Evolutionary conservation across 2,113 vertebrate genomes (phyloP).

Genomic region (Emydocephalus ijimae): DNA sequence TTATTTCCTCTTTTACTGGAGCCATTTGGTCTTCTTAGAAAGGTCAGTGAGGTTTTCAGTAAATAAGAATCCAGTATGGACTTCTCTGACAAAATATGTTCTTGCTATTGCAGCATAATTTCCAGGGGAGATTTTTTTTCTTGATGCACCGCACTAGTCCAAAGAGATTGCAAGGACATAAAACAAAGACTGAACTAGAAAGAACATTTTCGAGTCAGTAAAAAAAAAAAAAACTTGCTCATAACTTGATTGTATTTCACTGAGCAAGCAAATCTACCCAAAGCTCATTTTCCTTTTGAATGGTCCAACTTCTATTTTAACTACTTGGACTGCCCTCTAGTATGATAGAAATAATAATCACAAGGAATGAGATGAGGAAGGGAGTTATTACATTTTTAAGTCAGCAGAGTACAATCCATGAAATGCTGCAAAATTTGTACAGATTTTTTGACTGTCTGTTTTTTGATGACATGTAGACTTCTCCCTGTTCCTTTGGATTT

Average conservation of each 20-base stretch:
- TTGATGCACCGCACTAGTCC: background rate
- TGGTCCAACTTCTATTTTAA: conserved; percentile 34
- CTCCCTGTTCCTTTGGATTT: conserved; percentile 4
- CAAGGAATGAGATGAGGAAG: conserved; percentile 21
- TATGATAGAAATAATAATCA: conserved; percentile 19
- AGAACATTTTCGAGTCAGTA: conserved; percentile 36
- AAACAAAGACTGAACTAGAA: conserved; percentile 1
- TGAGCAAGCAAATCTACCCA: conserved; percentile 31
- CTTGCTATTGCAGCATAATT: background rate
- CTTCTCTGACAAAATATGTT: conserved; percentile 37
- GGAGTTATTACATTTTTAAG: conserved; percentile 1
- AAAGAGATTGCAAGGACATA: background rate
- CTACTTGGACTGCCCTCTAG: conserved; percentile 13
- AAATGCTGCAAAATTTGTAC: background rate
- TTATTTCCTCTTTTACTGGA: background rate
- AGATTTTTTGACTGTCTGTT: background rate
- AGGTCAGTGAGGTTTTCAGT: conserved; percentile 11
- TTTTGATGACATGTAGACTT: background rate
- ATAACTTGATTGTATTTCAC: conserved; percentile 32
- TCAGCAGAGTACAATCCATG: background rate
- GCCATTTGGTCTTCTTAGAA: conserved; percentile 8
- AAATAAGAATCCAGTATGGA: background rate
- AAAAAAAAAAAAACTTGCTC: conserved; percentile 27
- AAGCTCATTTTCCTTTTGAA: background rate
- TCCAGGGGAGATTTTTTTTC: background rate